Conservation (phyloP, 2,113 vertebrate species). For the Poeciliopsis occidentalis region DNA sequence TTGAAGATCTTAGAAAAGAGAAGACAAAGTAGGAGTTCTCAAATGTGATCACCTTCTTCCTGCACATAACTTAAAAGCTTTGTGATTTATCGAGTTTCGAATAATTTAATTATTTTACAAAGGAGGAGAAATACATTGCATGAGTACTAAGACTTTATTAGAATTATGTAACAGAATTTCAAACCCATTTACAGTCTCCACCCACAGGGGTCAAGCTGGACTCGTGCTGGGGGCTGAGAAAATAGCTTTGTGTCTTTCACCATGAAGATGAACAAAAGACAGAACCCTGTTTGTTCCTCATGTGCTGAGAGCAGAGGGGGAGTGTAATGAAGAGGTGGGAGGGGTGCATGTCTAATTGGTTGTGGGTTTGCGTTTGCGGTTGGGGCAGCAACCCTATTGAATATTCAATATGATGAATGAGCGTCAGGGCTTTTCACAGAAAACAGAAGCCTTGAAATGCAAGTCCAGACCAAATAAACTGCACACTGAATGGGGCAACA, state of each 20-base stretch:
- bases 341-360: conserved; percentile 60
- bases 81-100: neutral
- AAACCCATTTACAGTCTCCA: conserved; percentile 20
- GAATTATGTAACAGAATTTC: conserved; percentile 37
- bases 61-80: neutral
- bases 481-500: conserved; percentile 31
- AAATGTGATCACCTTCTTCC: neutral
- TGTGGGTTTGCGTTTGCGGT: conserved; percentile 39
- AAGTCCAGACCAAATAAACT: conserved; percentile 29
- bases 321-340: conserved; percentile 53
- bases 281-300: conserved; percentile 62
- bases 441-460: conserved; percentile 54
- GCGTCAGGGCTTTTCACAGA: conserved; percentile 62
- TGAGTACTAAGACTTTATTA: conserved; percentile 19
- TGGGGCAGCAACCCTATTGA: conserved; percentile 54
- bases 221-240: conserved; percentile 56
- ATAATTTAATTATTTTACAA: conserved; percentile 57
- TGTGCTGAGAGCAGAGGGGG: conserved; percentile 42
- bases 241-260: conserved; percentile 67
- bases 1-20: neutral
- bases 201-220: conserved; percentile 58
- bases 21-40: neutral
- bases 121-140: conserved; percentile 46
- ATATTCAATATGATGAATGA: conserved; percentile 77
- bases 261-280: conserved; percentile 70